These are phyloP conservation scores for Actinia tenebrosa DNA, from an alignment of 64 coral and sea anemone genomes.

Conservation along the genomic window DNA sequence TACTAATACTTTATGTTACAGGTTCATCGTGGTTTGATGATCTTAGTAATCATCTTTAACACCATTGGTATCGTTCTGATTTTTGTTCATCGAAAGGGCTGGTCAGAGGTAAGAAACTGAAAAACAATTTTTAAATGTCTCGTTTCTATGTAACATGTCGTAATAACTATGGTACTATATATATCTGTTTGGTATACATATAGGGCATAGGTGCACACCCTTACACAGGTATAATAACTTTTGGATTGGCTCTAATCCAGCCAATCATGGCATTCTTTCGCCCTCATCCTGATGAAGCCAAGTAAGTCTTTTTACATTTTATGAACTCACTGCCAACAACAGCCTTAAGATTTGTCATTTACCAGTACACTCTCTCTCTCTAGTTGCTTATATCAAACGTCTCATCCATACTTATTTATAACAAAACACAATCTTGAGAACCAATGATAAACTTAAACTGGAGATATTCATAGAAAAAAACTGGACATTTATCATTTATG, in stretches of 20 bases:
- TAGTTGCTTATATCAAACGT: too few species aligned
- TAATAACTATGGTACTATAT: neutral
- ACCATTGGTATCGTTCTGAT: conserved; percentile 25
- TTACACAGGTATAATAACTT: conserved; percentile 52
- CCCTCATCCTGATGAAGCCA: conserved; percentile 60
- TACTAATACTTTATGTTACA: neutral
- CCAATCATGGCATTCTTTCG: conserved; percentile 72
- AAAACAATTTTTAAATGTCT: too few species aligned
- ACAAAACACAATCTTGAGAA: too few species aligned
- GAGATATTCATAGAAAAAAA: too few species aligned
- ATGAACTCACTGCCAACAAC: neutral
- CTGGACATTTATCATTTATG: too few species aligned
- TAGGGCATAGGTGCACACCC: conserved; percentile 54
- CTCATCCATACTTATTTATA: too few species aligned
- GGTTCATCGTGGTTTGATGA: conserved; percentile 45
- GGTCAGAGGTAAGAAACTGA: conserved; percentile 47
- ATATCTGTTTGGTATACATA: neutral
- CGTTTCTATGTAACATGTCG: too few species aligned
- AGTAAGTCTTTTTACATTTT: conserved; percentile 31
- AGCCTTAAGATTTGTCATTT: too few species aligned
- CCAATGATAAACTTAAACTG: too few species aligned
- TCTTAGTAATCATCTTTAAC: conserved; percentile 16
- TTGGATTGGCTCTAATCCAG: conserved; percentile 60
- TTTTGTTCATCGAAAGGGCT: conserved; percentile 41
- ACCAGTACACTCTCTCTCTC: too few species aligned